These are phyloP conservation scores for Lucifuga dentata DNA, from an alignment of 2,113 vertebrate species.

Conservation along the genomic window DNA sequence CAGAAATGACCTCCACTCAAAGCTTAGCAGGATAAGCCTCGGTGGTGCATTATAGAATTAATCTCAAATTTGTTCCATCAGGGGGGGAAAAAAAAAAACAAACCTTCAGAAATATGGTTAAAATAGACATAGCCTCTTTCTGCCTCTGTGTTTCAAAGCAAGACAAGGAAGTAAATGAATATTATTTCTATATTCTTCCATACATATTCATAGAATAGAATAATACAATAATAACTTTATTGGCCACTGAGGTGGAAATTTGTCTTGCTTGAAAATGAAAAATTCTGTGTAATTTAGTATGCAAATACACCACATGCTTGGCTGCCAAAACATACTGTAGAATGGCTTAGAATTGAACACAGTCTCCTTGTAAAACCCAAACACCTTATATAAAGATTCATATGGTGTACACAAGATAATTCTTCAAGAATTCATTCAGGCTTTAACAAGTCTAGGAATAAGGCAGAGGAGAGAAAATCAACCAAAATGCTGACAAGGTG, in stretches of 20 bases:
- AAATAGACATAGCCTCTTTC: background rate
- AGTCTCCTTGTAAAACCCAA: constrained; percentile 17
- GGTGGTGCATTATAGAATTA: constrained; percentile 38
- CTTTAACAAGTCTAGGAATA: constrained; percentile 27
- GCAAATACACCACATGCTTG: constrained; percentile 20
- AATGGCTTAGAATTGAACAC: background rate
- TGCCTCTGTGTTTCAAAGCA: background rate
- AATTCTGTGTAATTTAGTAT: constrained; percentile 20
- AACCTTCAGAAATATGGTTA: constrained; percentile 16
- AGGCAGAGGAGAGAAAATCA: constrained; percentile 45
- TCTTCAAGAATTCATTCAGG: constrained; percentile 21
- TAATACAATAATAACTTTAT: too few relatives aligned
- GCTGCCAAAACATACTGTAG: too few relatives aligned
- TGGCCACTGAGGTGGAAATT: too few relatives aligned
- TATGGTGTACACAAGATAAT: constrained; percentile 16
- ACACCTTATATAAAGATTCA: constrained; percentile 22
- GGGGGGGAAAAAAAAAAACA: constrained; percentile 17
- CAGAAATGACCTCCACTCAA: constrained; percentile 55
- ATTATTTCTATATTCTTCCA: background rate
- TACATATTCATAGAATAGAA: too few relatives aligned
- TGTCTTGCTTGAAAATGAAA: constrained; percentile 21
- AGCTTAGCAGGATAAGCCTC: constrained; percentile 37
- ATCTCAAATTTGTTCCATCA: constrained; percentile 46
- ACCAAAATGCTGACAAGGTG: constrained; percentile 66
- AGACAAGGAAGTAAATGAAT: background rate